Evolutionary conservation across 1,140 invertebrate species (phyloP).

Genomic region (Luehdorfia chinensis): DNA sequence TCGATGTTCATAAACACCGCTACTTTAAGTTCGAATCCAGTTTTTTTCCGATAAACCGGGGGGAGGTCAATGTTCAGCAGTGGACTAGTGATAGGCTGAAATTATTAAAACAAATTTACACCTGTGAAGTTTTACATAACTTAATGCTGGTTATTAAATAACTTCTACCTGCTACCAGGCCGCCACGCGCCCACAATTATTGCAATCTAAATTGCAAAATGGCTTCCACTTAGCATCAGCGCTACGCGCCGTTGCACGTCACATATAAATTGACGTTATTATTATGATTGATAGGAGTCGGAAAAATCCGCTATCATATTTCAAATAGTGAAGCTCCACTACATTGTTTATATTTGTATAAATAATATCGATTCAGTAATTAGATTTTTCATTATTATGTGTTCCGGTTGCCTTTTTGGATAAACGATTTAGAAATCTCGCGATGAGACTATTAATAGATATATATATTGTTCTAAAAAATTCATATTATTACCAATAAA

Average conservation of each 20-base stretch:
- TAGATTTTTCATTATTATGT: too few relatives aligned
- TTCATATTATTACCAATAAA: too few relatives aligned
- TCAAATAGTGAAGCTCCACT: not conserved
- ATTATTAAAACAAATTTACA: too few relatives aligned
- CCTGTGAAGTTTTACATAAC: conserved; percentile 6
- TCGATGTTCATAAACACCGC: conserved; percentile 8
- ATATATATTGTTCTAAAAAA: too few relatives aligned
- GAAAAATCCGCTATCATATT: conserved; percentile 29
- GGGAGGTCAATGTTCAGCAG: too few relatives aligned
- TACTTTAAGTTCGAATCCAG: too few relatives aligned
- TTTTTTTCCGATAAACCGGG: too few relatives aligned
- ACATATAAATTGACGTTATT: conserved; percentile 52
- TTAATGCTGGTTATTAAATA: conserved; percentile 6
- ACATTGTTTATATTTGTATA: too few relatives aligned
- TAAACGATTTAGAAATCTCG: too few relatives aligned
- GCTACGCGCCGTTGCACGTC: conserved; percentile 42
- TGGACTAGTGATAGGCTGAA: too few relatives aligned
- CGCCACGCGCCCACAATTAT: conserved; percentile 28
- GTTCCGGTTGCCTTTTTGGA: not conserved
- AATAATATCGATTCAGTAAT: conserved; percentile 1
- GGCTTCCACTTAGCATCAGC: conserved; percentile 39
- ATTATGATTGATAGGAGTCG: conserved; percentile 45
- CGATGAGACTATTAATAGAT: too few relatives aligned
- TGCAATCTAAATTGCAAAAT: conserved; percentile 51
- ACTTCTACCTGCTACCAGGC: not conserved